These are phyloP conservation scores for Coenobita brevimanus DNA, from an alignment of 1,140 invertebrate genomes.

Conservation along the genomic window DNA sequence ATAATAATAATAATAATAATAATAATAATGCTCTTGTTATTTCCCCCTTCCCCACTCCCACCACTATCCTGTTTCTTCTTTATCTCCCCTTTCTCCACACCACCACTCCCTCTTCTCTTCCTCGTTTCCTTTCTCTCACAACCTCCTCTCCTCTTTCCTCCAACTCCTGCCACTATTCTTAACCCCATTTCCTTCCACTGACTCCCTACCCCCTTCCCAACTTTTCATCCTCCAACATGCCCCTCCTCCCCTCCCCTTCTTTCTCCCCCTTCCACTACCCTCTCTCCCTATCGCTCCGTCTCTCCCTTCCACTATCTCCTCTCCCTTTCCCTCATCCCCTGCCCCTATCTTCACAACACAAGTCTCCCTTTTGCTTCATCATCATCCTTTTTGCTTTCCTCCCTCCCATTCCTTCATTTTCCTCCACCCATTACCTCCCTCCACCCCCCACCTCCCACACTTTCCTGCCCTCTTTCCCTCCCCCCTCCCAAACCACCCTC, in stretches of 20 bases:
- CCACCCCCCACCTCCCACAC: neutral
- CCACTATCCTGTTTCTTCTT: no score
- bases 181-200: no score
- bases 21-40: no score
- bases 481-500: neutral
- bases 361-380: neutral
- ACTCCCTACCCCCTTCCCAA: neutral
- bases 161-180: no score
- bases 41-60: no score
- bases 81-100: no score
- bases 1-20: no score
- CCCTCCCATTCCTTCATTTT: no score
- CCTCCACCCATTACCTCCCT: neutral
- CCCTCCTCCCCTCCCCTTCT: neutral
- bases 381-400: neutral
- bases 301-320: neutral
- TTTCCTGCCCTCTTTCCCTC: neutral
- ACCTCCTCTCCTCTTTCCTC: no score
- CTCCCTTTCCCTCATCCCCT: neutral
- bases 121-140: no score
- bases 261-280: neutral
- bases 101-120: no score
- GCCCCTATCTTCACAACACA: neutral
- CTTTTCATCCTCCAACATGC: neutral
- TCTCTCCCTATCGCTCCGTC: neutral